These are phyloP conservation scores for Cyclina sinensis DNA, from an alignment of 1,140 invertebrate species.

Conservation along the genomic window DNA sequence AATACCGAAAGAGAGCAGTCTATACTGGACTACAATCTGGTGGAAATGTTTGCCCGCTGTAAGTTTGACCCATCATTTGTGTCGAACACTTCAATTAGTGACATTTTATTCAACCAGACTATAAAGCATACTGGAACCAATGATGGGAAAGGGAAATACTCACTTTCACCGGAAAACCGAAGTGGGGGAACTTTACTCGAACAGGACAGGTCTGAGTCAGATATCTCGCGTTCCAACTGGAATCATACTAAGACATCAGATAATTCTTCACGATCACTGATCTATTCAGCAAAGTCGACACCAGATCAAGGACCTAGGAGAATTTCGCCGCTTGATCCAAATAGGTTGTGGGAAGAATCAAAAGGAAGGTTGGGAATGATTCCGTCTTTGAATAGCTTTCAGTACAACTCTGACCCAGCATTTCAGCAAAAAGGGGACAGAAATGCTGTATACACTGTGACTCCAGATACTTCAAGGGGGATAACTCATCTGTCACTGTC, in stretches of 20 bases:
- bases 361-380: constrained; percentile 33
- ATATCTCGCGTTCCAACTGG: not conserved
- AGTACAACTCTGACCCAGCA: constrained; percentile 27
- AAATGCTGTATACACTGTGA: constrained; percentile 27
- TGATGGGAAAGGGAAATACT: not conserved
- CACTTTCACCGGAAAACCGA: constrained; percentile 16
- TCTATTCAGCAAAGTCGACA: constrained; percentile 2
- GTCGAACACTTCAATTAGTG: constrained; percentile 42
- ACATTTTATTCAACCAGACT: constrained; percentile 47
- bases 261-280: constrained; percentile 36
- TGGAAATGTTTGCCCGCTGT: constrained; percentile 58
- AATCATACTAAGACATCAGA: constrained; percentile 28
- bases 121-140: not conserved
- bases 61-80: constrained; percentile 59
- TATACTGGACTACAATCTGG: constrained; percentile 50
- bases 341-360: constrained; percentile 74
- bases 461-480: constrained; percentile 32
- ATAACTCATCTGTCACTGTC: constrained; percentile 57
- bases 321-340: constrained; percentile 74
- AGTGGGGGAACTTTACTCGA: not conserved
- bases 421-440: constrained; percentile 36
- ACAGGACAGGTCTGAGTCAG: constrained; percentile 15
- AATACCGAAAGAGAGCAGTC: constrained; percentile 23
- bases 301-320: not conserved
- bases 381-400: constrained; percentile 2